Evolutionary conservation across 1,140 invertebrate species (phyloP).

Genomic region (Nomia melanderi): DNA sequence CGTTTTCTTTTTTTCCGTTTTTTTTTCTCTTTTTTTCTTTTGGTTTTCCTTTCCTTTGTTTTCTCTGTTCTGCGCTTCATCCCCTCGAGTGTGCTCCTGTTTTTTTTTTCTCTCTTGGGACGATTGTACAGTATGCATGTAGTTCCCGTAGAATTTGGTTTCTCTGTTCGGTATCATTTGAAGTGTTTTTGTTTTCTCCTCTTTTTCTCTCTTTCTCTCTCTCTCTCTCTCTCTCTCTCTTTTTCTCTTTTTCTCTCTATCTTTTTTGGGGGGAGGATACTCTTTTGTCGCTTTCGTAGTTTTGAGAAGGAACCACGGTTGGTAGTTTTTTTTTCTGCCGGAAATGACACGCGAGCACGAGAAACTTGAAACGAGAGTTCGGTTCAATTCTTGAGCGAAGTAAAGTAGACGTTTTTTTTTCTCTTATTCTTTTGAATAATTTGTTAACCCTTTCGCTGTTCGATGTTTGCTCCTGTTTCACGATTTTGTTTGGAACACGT

Average conservation of each 20-base stretch:
- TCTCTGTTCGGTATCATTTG: not conserved
- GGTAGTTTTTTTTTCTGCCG: no score
- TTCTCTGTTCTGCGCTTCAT: not conserved
- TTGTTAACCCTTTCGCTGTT: conserved; percentile 1
- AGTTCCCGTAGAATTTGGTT: not conserved
- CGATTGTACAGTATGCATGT: not conserved
- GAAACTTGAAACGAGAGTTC: no score
- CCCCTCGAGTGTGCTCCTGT: not conserved
- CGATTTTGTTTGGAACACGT: not conserved
- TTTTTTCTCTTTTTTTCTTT: not conserved
- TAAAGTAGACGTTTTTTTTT: no score
- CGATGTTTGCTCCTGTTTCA: not conserved
- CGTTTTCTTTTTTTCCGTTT: not conserved
- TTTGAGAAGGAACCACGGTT: no score
- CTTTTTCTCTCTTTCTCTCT: no score
- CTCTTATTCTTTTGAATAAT: not conserved
- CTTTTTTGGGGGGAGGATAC: no score
- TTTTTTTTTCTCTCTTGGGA: not conserved
- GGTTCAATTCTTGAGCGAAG: no score
- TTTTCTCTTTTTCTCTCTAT: no score
- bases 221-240: no score
- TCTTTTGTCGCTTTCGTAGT: no score
- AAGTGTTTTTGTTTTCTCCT: not conserved
- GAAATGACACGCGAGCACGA: no score
- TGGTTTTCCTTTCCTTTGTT: not conserved